A percentile compares a stretch with the other conserved stretches of the same genome.
Evolutionary conservation across 2,797 vertebrate genomes (phyloP).

Genomic region (Acanthis flammea): DNA sequence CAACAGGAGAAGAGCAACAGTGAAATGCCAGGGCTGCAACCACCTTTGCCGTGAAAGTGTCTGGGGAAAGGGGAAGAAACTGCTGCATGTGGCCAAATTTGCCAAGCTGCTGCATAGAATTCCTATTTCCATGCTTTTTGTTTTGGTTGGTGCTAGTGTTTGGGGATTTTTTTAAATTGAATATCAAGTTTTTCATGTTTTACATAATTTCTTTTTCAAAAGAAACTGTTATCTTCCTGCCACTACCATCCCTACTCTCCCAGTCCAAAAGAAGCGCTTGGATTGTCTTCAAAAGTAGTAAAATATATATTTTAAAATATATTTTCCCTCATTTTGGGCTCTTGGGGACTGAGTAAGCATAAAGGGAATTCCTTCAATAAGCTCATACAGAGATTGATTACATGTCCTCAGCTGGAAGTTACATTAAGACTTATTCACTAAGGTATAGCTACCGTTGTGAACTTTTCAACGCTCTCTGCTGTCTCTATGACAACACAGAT

Average conservation of each 20-base stretch:
- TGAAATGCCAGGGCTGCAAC: not conserved
- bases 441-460: conserved; percentile 50
- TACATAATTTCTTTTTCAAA: not conserved
- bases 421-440: conserved; percentile 56
- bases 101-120: not conserved
- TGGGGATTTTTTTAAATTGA: not conserved
- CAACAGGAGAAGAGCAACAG: not conserved
- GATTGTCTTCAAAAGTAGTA: not conserved
- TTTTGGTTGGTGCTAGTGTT: not conserved
- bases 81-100: not conserved
- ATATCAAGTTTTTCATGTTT: not conserved
- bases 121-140: not conserved
- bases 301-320: not conserved
- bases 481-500: conserved; percentile 50
- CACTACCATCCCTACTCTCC: not conserved
- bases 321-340: not conserved
- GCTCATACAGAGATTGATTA: conserved; percentile 58
- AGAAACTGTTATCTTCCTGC: not conserved
- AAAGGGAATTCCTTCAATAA: conserved; percentile 64
- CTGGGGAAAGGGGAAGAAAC: not conserved
- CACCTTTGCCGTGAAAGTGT: not conserved
- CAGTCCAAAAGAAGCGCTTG: not conserved
- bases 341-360: conserved; percentile 40
- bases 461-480: conserved; percentile 33
- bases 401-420: conserved; percentile 66